Evolutionary conservation across 1,140 invertebrate species (phyloP), one percentile per base, ranked within the genome.

Genomic region (Drosophila sproati): DNA sequence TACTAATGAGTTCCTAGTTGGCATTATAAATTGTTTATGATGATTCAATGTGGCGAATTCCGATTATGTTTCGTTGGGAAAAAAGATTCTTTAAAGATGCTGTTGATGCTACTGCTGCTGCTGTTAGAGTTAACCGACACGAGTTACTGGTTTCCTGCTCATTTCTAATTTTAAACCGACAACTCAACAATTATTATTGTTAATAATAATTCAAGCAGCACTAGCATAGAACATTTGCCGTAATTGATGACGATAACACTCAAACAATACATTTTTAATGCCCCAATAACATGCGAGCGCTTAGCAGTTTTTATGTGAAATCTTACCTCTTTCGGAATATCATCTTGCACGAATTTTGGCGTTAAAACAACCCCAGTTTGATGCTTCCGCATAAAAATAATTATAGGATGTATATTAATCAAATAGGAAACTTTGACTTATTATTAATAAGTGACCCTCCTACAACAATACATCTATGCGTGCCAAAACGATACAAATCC

Each of bases 1-100:
- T 87, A 69, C 83, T 87, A 87, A 87, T 87, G 82, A 88, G 82
- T 87, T 88, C 77, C 83, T 77, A 68, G 73, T 74, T 79, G 37
- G 52, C 47, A 59, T 43, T 59, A 78, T 78, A 64, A 74, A 75
- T 64, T 64, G 63, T 78, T 73, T 66, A 78, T 70, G 82, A 82
- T 82, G 78, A 82, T 75, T 69, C 81, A 85, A 86, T 83, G 68
- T 45, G 57, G 41, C 51, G 45, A 52, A 60, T 47, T 34, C 4
- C 57, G 41, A 47, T 37, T n/a, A 12, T n/a, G 31, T 48, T 32
- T 48, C 43, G 6, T 60, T 4, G 43, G n/a, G 39, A n/a, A n/a
- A 43, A n/a, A n/a, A n/a, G 39, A n/a, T 12, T 60, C 35, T 43
- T 2, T n/a, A 12, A 62, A 62, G 72, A 79, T 82, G 72, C 56